Evolutionary conservation across 1,140 invertebrate species (phyloP).

Genomic region (Zaprionus inermis): DNA sequence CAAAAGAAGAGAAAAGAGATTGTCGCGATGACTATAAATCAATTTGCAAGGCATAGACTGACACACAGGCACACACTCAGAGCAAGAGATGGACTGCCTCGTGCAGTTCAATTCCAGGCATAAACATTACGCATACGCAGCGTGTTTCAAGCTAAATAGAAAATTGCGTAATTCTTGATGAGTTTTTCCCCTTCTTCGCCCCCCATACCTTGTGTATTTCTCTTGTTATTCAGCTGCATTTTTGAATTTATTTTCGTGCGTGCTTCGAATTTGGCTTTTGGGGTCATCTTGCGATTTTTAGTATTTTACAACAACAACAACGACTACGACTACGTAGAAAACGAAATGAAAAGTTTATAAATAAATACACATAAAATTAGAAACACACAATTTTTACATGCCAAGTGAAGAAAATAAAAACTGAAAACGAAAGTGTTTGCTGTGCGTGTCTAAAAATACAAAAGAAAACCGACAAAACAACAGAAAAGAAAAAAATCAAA

Average conservation of each 20-base stretch:
- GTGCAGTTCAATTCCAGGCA: conserved; percentile 27
- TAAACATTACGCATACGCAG: conserved; percentile 67
- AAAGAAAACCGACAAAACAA: conserved; percentile 26
- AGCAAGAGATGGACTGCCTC: background rate
- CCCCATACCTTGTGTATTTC: background rate
- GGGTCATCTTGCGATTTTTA: conserved; percentile 77
- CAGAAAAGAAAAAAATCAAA: conserved; percentile 32
- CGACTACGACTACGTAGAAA: background rate
- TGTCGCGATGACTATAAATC: conserved; percentile 11
- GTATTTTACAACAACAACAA: conserved; percentile 42
- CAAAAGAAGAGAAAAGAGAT: background rate
- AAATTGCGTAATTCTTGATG: conserved; percentile 66
- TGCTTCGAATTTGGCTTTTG: conserved; percentile 58
- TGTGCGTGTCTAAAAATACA: conserved; percentile 68
- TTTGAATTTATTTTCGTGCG: conserved; percentile 31
- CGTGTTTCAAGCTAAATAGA: conserved; percentile 34
- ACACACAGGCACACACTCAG: conserved; percentile 13
- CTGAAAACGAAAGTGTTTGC: conserved; percentile 53
- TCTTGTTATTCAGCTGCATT: conserved; percentile 22
- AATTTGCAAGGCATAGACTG: background rate
- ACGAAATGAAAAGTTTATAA: conserved; percentile 56
- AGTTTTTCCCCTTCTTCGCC: background rate
- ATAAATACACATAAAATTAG: conserved; percentile 79
- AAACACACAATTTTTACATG: conserved; percentile 59
- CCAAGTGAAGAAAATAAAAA: conserved; percentile 43